These are phyloP conservation scores for Neelides sp. DNA, from an alignment of 1,140 invertebrate species.

Conservation along the genomic window DNA sequence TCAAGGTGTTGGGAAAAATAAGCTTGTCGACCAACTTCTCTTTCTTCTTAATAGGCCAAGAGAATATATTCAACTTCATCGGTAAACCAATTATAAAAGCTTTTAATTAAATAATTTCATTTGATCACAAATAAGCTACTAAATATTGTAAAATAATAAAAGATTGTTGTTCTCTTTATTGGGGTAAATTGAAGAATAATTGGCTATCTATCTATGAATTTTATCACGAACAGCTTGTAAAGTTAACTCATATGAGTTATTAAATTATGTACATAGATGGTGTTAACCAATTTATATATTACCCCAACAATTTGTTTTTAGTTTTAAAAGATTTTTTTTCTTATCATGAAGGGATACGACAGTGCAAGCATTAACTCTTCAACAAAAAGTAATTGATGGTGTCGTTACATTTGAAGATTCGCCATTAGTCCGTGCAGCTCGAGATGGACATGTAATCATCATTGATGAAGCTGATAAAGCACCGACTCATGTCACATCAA, in stretches of 20 bases:
- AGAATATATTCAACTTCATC: slow-evolving; percentile 90
- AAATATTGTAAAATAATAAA: too few species aligned
- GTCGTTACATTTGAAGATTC: slow-evolving; percentile 87
- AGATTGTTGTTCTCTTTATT: too few species aligned
- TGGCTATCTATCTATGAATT: too few species aligned
- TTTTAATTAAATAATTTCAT: too few species aligned
- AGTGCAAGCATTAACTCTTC: slow-evolving; percentile 83
- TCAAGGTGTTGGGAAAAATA: slow-evolving; percentile 91
- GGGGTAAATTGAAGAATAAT: too few species aligned
- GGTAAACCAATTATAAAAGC: too few species aligned
- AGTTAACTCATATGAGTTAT: too few species aligned
- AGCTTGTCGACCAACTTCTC: slow-evolving; percentile 75
- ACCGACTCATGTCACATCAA: slow-evolving; percentile 88
- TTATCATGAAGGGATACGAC: slow-evolving; percentile 66
- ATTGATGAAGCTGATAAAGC: slow-evolving; percentile 68
- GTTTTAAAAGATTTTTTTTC: slow-evolving; percentile 13
- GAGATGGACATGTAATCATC: slow-evolving; percentile 74
- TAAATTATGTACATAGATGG: too few species aligned
- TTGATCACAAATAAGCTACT: too few species aligned
- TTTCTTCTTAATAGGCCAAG: slow-evolving; percentile 76
- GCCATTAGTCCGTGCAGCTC: slow-evolving; percentile 79
- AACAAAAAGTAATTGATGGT: slow-evolving; percentile 77
- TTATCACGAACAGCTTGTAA: too few species aligned
- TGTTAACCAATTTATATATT: slow-evolving; percentile 1
- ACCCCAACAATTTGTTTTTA: slow-evolving; percentile 2